Conservation (phyloP, 2,888 invertebrate species). For the Venustoraphidia nigricollis region DNA sequence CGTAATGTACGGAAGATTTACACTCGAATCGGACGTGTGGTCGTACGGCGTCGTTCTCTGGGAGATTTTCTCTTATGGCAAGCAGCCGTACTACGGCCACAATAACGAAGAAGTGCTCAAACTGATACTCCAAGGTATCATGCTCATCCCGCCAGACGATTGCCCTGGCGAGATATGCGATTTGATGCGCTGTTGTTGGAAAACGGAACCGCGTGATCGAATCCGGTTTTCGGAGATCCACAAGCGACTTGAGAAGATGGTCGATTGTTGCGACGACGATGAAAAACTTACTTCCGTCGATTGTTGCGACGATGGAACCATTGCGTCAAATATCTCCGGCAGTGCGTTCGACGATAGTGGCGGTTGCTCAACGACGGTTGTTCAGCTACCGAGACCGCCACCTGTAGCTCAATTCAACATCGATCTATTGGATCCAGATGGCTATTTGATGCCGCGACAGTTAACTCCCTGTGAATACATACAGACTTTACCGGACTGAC, state of each 20-base stretch:
- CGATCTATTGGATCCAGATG: conserved; percentile 44
- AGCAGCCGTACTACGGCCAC: conserved; percentile 83
- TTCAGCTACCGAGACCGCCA: conserved; percentile 31
- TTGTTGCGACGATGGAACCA: conserved; percentile 18
- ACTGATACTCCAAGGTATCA: conserved; percentile 62
- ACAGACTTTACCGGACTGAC: conserved; percentile 24
- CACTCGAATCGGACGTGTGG: conserved; percentile 86
- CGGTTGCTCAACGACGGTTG: too few relatives aligned
- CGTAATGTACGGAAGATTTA: conserved; percentile 76
- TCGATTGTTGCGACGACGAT: conserved; percentile 17
- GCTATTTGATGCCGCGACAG: conserved; percentile 45
- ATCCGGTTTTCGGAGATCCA: conserved; percentile 56
- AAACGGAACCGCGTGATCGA: conserved; percentile 62
- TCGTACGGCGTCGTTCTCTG: conserved; percentile 85
- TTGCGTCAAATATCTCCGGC: conserved; percentile 6
- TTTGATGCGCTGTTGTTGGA: conserved; percentile 68
- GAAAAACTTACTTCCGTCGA: conserved; percentile 12
- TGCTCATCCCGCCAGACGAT: conserved; percentile 64
- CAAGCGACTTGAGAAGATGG: conserved; percentile 38
- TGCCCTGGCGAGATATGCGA: conserved; percentile 57
- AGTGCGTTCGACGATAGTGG: too few relatives aligned
- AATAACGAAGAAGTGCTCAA: conserved; percentile 77
- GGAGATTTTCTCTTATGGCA: conserved; percentile 88
- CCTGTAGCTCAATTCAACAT: conserved; percentile 33
- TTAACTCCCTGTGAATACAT: conserved; percentile 25